Conservation (phyloP, 2,888 invertebrate genomes). For the Gymnoscelis rufifasciata region DNA sequence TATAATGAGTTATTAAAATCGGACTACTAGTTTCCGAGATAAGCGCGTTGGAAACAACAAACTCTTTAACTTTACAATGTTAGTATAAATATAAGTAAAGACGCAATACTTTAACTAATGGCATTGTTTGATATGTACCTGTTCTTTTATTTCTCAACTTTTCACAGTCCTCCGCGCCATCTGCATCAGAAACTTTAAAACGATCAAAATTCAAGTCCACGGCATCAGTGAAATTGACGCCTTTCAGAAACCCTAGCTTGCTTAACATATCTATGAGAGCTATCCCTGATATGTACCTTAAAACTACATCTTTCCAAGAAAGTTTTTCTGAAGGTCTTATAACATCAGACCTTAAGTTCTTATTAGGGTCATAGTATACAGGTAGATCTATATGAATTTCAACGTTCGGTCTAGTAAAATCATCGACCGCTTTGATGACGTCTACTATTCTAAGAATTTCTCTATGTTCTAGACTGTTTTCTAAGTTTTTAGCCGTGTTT, state of each 20-base stretch:
- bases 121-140: constrained; percentile 5
- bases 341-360: constrained; percentile 2
- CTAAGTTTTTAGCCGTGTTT: not conserved
- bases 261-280: constrained; percentile 25
- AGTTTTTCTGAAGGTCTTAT: constrained; percentile 5
- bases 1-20: no score
- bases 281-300: constrained; percentile 33
- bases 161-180: not conserved
- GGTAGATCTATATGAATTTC: constrained; percentile 35
- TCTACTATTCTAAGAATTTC: constrained; percentile 28
- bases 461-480: constrained; percentile 19
- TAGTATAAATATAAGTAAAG: no score
- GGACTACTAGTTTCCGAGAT: no score
- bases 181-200: constrained; percentile 16
- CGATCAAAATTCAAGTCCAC: constrained; percentile 21
- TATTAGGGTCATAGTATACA: constrained; percentile 33
- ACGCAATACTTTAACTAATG: no score
- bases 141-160: constrained; percentile 2
- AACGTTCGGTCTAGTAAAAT: constrained; percentile 30
- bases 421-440: constrained; percentile 33
- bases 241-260: constrained; percentile 31
- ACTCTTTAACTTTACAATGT: not conserved
- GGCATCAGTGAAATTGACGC: constrained; percentile 30
- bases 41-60: no score
- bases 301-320: constrained; percentile 30